Conservation (phyloP, 2,797 vertebrate genomes). For the Pangasius macronema region DNA sequence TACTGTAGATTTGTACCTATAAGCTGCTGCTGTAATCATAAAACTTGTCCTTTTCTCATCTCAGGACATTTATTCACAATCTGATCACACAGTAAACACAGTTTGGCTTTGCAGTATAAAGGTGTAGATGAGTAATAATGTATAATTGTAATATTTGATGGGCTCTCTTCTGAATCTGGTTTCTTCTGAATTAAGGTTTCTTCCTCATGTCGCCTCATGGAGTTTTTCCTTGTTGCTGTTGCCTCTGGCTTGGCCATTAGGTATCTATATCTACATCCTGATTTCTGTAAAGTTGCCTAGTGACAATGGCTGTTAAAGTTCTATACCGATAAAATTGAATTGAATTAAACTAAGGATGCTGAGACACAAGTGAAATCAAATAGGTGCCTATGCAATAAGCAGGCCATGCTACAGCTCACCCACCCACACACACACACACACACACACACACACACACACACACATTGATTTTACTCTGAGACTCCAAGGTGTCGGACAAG, state of each 20-base stretch:
- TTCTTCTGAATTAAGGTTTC: not conserved
- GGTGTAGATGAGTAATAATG: not conserved
- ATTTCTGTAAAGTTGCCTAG: not conserved
- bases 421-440: not conserved
- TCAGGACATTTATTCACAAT: not conserved
- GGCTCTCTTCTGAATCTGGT: not conserved
- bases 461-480: conserved; percentile 33
- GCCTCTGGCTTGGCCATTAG: not conserved
- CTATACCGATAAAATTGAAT: not conserved
- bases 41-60: not conserved
- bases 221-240: not conserved
- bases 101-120: not conserved
- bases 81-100: not conserved
- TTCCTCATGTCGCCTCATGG: not conserved
- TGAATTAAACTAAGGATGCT: not conserved
- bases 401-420: not conserved
- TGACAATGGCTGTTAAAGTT: not conserved
- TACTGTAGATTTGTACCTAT: not conserved
- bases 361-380: not conserved
- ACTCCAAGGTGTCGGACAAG: conserved; percentile 26
- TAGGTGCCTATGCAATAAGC: not conserved
- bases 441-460: not conserved
- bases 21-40: not conserved
- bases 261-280: not conserved
- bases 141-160: not conserved